Conservation (phyloP, 2,113 vertebrate genomes). For the Aepyceros melampus region DNA sequence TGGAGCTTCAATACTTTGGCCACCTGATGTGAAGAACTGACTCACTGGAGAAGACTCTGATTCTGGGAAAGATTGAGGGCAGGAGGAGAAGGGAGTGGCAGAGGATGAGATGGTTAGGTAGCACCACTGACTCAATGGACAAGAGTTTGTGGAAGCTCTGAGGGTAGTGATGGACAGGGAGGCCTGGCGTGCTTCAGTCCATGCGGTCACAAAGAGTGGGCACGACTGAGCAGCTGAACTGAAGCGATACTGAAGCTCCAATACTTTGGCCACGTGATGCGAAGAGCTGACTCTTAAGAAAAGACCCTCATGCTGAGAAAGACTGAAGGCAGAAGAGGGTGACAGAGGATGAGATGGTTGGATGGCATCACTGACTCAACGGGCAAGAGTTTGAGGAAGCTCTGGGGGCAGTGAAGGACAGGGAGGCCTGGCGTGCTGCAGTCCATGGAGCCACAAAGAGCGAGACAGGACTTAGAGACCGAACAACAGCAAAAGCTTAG, state of each 20-base stretch:
- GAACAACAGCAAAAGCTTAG: not conserved
- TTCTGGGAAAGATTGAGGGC: too few relatives aligned
- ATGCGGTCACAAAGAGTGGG: not conserved
- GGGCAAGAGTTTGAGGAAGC: not conserved
- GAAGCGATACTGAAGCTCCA: too few relatives aligned
- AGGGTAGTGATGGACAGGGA: not conserved
- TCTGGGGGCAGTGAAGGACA: not conserved
- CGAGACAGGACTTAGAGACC: not conserved
- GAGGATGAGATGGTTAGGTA: not conserved
- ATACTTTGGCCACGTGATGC: not conserved
- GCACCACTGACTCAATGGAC: not conserved
- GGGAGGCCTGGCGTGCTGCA: not conserved
- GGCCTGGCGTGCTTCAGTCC: too few relatives aligned
- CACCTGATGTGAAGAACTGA: not conserved
- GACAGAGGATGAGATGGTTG: not conserved
- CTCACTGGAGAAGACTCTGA: too few relatives aligned
- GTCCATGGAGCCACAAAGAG: not conserved
- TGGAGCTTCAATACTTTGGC: not conserved
- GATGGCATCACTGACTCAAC: not conserved
- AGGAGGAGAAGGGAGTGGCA: too few relatives aligned
- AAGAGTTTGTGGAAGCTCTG: not conserved
- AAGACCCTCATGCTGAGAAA: not conserved
- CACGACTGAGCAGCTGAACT: too few relatives aligned
- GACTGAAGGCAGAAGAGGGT: not conserved
- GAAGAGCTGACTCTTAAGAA: not conserved